These are phyloP conservation scores for Cantharis nigra DNA, from an alignment of 2,888 invertebrate genomes.

Conservation along the genomic window DNA sequence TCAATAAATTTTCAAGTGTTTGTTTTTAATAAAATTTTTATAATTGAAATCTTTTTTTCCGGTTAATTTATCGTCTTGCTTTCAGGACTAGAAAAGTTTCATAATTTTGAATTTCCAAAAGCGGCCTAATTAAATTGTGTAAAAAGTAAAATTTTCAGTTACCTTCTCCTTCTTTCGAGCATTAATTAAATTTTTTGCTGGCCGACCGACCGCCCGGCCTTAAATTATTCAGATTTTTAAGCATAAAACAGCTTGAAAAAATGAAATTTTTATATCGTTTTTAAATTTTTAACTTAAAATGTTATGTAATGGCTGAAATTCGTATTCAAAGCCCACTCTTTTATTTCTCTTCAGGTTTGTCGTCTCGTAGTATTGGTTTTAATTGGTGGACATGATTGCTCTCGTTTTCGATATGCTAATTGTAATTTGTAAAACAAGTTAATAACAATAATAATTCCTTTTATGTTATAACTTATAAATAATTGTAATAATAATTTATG, in stretches of 20 bases:
- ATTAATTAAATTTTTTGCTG: neutral
- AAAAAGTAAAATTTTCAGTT: neutral
- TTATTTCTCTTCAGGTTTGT: neutral
- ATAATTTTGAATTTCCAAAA: neutral
- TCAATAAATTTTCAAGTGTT: neutral
- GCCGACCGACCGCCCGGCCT: neutral
- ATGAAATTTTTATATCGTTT: neutral
- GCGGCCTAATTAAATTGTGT: neutral
- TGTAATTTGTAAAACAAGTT: neutral
- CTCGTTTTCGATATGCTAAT: neutral
- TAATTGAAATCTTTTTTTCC: neutral
- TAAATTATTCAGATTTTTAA: neutral
- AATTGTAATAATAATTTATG: neutral
- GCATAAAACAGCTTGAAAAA: neutral
- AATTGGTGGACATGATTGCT: neutral
- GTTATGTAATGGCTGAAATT: neutral
- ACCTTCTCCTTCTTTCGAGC: neutral
- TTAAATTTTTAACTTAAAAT: neutral
- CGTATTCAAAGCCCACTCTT: neutral
- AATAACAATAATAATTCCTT: neutral
- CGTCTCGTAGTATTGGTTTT: neutral
- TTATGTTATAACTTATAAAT: neutral
- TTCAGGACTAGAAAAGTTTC: neutral
- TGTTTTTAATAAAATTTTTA: neutral
- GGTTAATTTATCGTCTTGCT: neutral